Base-by-base conservation (phyloP, 1,140 invertebrate species). In the Scaptomyza pallida region DNA sequence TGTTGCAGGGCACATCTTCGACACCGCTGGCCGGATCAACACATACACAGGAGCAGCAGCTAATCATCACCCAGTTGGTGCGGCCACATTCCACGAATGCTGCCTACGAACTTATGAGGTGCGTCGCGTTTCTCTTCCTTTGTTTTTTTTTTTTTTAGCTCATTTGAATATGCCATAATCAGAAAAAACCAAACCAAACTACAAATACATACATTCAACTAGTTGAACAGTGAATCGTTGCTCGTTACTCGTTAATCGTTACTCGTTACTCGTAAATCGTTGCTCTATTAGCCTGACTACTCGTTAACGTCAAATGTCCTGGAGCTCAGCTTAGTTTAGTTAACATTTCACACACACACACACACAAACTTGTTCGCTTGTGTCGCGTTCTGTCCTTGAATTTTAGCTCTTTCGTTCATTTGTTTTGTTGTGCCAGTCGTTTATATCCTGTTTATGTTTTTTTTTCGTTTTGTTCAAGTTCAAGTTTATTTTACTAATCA, bases 51-150 rank as follows among this genome's bases (percentile, higher is more conserved):
- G 26, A 30, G 9, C 88, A 90, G 2, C 35, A 41, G 12, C 57
- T 37, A n/a, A 37, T 37, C 33, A 37, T 37, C 33, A 37, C 43
- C 6, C 62, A 64, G n/a, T 47, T 72, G 44, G 71, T 78, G 19
- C 76, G 89, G 56, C 89, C 89, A 68, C 89, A 90, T 79, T 89
- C 89, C 55, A 90, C 85, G 17, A 90, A 89, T 76, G 81, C 81
- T 74, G 82, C 78, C 72, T 89, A 89, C 69, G 89, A 90, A 48
- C 74, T 90, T 68, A 90, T 90, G 89, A 90, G 89, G 89, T 90
- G 86, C 86, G 89, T 90, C 89, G 82, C 65, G 80, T 65, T 73
- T 72, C 62, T 48, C n/a, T n/a, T n/a, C n/a, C n/a, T n/a, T n/a
- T n/a, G n/a, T n/a, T n/a, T n/a, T n/a, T n/a, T n/a, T n/a, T n/a